These are phyloP conservation scores for Papilio dardanus DNA, from an alignment of 1,140 invertebrate species.

Conservation along the genomic window DNA sequence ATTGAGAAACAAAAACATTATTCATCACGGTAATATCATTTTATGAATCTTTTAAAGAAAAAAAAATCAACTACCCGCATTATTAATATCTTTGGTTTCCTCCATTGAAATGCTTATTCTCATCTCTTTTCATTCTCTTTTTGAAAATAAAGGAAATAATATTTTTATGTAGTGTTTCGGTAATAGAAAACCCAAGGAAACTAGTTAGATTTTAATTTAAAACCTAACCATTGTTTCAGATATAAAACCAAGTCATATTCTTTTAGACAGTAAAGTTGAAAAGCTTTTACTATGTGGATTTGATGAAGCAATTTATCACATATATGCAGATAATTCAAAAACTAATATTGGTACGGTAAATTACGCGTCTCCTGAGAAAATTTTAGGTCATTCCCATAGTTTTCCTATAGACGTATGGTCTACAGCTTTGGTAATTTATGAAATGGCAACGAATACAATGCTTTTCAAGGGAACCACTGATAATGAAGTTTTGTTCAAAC, in stretches of 20 bases:
- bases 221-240: slow-evolving; percentile 52
- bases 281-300: slow-evolving; percentile 61
- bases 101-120: too few species aligned
- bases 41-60: too few species aligned
- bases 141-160: background rate
- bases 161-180: background rate
- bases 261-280: slow-evolving; percentile 47
- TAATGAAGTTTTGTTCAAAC: slow-evolving; percentile 56
- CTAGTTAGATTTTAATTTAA: background rate
- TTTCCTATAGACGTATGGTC: slow-evolving; percentile 63
- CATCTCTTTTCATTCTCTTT: background rate
- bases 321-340: slow-evolving; percentile 10
- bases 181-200: too few species aligned
- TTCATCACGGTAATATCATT: slow-evolving; percentile 56
- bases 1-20: slow-evolving; percentile 51
- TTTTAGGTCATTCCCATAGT: slow-evolving; percentile 52
- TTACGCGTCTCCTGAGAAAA: slow-evolving; percentile 61
- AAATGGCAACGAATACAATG: slow-evolving; percentile 53
- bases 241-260: slow-evolving; percentile 64
- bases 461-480: slow-evolving; percentile 52
- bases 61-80: too few species aligned
- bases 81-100: too few species aligned
- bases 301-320: slow-evolving; percentile 45
- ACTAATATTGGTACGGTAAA: slow-evolving; percentile 47
- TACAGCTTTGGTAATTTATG: slow-evolving; percentile 55